A percentile compares a stretch with the other conserved stretches of the same genome.
These are phyloP conservation scores for Megalopta genalis DNA, from an alignment of 1,140 invertebrate species.

Conservation along the genomic window DNA sequence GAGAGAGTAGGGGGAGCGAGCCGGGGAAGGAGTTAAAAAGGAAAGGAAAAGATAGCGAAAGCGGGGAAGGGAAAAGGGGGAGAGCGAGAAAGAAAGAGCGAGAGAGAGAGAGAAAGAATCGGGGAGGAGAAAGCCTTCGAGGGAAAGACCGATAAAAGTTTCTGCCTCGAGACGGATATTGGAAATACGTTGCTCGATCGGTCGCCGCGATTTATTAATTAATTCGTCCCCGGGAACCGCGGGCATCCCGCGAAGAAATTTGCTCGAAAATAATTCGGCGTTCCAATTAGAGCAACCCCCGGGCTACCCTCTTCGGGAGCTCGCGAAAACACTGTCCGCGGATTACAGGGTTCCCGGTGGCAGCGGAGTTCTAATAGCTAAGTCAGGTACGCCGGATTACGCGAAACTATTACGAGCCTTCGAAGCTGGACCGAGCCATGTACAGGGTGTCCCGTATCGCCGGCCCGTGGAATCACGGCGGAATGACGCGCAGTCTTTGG, in stretches of 20 bases:
- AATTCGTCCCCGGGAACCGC: conserved; percentile 5
- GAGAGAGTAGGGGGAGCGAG: background rate
- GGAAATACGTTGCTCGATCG: conserved; percentile 51
- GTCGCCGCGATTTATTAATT: conserved; percentile 45
- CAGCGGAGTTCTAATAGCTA: conserved; percentile 36
- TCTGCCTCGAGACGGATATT: conserved; percentile 50
- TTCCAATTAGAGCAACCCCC: background rate
- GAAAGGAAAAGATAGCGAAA: conserved; percentile 58
- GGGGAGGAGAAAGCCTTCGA: conserved; percentile 10
- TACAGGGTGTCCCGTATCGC: conserved; percentile 47
- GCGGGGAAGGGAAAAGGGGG: conserved; percentile 41
- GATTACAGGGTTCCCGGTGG: conserved; percentile 8
- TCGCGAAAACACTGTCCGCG: conserved; percentile 6
- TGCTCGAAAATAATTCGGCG: background rate
- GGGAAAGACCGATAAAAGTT: conserved; percentile 43
- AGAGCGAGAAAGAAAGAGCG: conserved; percentile 5
- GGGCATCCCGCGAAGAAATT: background rate
- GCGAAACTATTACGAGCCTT: conserved; percentile 48
- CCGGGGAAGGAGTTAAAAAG: conserved; percentile 53
- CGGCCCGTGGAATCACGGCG: conserved; percentile 28
- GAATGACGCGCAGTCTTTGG: conserved; percentile 22
- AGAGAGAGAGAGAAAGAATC: conserved; percentile 2
- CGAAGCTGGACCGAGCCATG: conserved; percentile 8
- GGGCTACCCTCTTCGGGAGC: background rate
- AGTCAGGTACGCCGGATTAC: conserved; percentile 39